Base-by-base conservation (phyloP, 2,888 invertebrate species). In the Hyalella azteca region DNA sequence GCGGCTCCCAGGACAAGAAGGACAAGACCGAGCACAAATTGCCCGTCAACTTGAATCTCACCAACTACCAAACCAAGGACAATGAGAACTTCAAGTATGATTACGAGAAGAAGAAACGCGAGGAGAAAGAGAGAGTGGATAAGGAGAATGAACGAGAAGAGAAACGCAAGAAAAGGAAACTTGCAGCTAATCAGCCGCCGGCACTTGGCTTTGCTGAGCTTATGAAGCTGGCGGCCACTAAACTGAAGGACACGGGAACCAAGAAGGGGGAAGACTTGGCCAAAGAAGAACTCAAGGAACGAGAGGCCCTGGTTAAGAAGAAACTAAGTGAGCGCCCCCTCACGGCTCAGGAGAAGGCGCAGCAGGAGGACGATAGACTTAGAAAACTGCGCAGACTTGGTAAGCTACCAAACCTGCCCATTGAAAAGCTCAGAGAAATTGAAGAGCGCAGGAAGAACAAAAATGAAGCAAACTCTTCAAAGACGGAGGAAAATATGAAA, bases 171-270 rank as follows among this genome's bases (percentile, higher is more conserved):
- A 60, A 77, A 39, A 78, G 91, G 91, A 81, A 87, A 90, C 84
- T 90, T 90, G 0, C 89, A 90, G 78, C 81, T n/a, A 80, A 75
- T 19, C 81, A 81, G 19, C 93, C 94, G 2, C 93, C 95, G 0
- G 92, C 93, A 0, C 90, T 95, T 87, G 93, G 94, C 87, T 96
- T 95, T 87, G 90, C 91, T 86, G 92, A 93, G 80, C 87, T 96
- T 32, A 87, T 96, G 3, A 93, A 94, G 88, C 88, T 95, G 9
- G 95, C 95, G 0, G 94, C 93, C 85, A 91, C 79, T n/a, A 83
- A 83, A 41, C 78, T 80, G 19, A 40, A n/a, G 22, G 26, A 22
- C 5, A 48, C 50, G 9, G 36, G 29, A 13, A 26, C n/a, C 3
- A 29, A n/a, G 22, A 36, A 50, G 22, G 73, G 76, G 3, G 54